Evolutionary conservation across 2,113 vertebrate genomes (phyloP).

Genomic region (Hymenochirus boettgeri): DNA sequence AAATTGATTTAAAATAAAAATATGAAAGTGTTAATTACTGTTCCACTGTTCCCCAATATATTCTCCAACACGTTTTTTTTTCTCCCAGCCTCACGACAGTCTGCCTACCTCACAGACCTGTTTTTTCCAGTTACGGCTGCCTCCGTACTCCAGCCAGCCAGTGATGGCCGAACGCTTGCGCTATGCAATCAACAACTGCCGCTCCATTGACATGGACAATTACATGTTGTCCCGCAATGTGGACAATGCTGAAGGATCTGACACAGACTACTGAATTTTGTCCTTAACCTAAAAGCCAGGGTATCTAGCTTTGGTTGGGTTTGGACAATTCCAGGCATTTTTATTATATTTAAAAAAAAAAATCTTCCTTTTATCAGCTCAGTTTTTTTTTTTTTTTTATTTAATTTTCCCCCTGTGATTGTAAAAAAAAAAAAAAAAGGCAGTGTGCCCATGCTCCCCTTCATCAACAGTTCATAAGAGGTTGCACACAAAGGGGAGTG

Average conservation of each 20-base stretch:
- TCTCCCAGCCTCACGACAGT: constrained; percentile 76
- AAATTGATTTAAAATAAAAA: too few species aligned
- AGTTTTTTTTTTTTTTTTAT: constrained; percentile 77
- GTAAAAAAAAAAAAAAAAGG: constrained; percentile 64
- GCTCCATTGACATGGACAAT: constrained; percentile 85
- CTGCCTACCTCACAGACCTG: constrained; percentile 87
- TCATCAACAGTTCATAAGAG: constrained; percentile 70
- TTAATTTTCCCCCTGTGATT: constrained; percentile 61
- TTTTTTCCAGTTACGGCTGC: constrained; percentile 81
- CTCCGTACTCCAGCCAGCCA: constrained; percentile 76
- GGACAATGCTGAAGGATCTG: constrained; percentile 80
- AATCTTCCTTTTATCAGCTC: constrained; percentile 10
- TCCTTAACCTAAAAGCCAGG: not conserved
- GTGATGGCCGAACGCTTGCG: constrained; percentile 80
- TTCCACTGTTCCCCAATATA: not conserved
- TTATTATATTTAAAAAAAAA: constrained; percentile 55
- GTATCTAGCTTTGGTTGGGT: not conserved
- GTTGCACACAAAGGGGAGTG: too few species aligned
- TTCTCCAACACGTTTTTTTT: too few species aligned
- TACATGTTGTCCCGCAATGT: constrained; percentile 82
- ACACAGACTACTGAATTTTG: constrained; percentile 73
- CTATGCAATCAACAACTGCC: constrained; percentile 85
- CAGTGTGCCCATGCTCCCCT: constrained; percentile 38
- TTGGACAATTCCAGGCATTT: constrained; percentile 22
- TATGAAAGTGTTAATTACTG: too few species aligned